Evolutionary conservation across 2,797 vertebrate species (phyloP), one percentile per base, ranked within the genome.

Genomic region (Crocodylus rhombifer): DNA sequence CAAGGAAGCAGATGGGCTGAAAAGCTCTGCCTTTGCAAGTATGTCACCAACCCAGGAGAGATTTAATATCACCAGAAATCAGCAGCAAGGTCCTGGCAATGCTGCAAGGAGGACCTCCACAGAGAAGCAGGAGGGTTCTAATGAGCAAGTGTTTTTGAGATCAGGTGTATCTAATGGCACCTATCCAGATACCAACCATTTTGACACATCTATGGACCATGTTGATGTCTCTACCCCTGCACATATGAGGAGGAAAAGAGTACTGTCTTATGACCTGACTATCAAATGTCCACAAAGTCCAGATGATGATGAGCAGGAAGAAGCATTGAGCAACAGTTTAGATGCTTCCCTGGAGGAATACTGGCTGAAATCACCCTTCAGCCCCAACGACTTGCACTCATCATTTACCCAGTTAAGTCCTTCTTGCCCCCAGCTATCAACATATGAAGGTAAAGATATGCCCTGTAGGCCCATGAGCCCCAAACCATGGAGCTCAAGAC

Each of bases 401-500:
- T n/a, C 91, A 16, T 92, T 96, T 87, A 94, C 87, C 93, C 96
- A 96, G 82, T 60, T 97, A 87, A 97, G 96, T 5, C 97, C 96
- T 3, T 95, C 98, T 1, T 97, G 97, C 87, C 94, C 95, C 55
- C 97, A 97, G 25, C 96, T 97, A 61, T 86, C 97, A 36, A 91
- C 83, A 62, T 92, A 84, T 21, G 93, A 97, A 26, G 88, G 95
- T 33, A 94, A 96, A 62, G 98, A 98, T 57, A 96, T 97, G 91
- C 99, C 99, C 6, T 95, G 97, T 61, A 98, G 98, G 78, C 99
- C 99, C 57, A 98, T 99, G 98, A 99, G 99, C 96, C 99, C 98
- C 56, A 99, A 99, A 93, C 99, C 99, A 0, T 98, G 97, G 88
- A 99, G 98, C 74, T 98, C 98, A 14, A 97, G 94, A 36, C 96